Conservation (phyloP, 1,140 invertebrate species). For the Atopsyche davidsoni region DNA sequence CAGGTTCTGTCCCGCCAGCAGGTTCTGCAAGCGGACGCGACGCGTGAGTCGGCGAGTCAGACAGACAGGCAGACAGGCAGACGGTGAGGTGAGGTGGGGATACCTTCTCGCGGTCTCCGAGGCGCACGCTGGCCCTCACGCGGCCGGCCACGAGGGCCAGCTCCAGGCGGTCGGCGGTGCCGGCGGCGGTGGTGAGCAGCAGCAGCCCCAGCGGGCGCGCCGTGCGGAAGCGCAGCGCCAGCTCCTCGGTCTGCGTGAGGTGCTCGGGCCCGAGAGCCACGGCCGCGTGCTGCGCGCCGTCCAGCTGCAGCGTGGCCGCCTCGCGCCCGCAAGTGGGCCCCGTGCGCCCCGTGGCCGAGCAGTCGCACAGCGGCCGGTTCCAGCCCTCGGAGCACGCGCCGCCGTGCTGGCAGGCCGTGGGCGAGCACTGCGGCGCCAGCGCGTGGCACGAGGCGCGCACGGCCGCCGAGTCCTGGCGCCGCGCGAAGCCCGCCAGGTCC, state of each 20-base stretch:
- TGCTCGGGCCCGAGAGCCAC: slow-evolving; percentile 73
- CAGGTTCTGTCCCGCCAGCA: slow-evolving; percentile 72
- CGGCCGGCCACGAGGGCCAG: slow-evolving; percentile 75
- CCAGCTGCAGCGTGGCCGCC: slow-evolving; percentile 79
- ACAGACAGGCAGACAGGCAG: too few relatives aligned
- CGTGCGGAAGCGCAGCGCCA: slow-evolving; percentile 83
- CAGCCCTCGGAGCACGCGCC: slow-evolving; percentile 89
- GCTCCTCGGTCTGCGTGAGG: slow-evolving; percentile 85
- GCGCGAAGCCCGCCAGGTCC: slow-evolving; percentile 83
- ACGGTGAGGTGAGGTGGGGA: too few relatives aligned
- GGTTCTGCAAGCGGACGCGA: slow-evolving; percentile 62
- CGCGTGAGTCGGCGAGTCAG: too few relatives aligned
- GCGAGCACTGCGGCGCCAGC: slow-evolving; percentile 71
- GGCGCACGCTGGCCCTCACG: slow-evolving; percentile 71
- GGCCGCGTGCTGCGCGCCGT: slow-evolving; percentile 81
- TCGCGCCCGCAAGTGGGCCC: slow-evolving; percentile 93
- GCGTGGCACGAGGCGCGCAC: slow-evolving; percentile 80
- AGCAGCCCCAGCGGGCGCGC: slow-evolving; percentile 66
- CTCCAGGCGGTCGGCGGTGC: slow-evolving; percentile 73
- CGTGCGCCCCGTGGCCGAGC: slow-evolving; percentile 79
- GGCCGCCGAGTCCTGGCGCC: slow-evolving; percentile 87
- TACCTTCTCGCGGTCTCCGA: slow-evolving; percentile 84
- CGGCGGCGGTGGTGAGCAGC: slow-evolving; percentile 67
- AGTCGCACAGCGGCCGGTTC: slow-evolving; percentile 96
- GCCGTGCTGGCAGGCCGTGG: slow-evolving; percentile 84